Base-by-base conservation (phyloP, 1,140 invertebrate species). In the Meteorus sp. region DNA sequence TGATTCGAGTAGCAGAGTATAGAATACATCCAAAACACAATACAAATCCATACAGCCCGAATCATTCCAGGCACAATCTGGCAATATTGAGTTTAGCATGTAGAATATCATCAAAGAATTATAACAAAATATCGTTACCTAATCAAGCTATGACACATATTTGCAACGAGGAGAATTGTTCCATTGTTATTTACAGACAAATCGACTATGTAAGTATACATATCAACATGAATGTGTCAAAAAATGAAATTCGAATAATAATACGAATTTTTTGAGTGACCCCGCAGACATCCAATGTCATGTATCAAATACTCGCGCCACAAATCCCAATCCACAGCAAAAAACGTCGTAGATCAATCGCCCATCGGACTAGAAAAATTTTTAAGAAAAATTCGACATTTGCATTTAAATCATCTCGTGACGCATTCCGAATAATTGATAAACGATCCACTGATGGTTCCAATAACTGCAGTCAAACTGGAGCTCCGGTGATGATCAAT, bases 51-150 rank as follows among this genome's bases (percentile, higher is more conserved):
- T 45, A 54, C 5, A 29, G 57, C n/a, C 0, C 31, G 1, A n/a
- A 60, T 44, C 53, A 66, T 17, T 0, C 39, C 13, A 43, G 22
- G 3, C 62, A 68, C 27, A 63, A 70, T 25, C 2, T 70, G 11
- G 68, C 61, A 2, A 50, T 70, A 25, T 41, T 59, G 3, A 70
- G 62, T 53, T 55, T 70, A 13, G 47, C 51, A 31, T 70, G 68
- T 61, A 63, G 59, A 45, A 69, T 69, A 39, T 33, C 19, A 11
- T 50, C 35, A 8, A 35, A 20, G 8, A 64, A 66, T 43, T 63
- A 61, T 19, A 8, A 51, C 0, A 45, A 50, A 29, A 43, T 70
- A 45, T 17, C 54, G 31, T 47, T 70, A 17, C 68, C 68, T n/a
- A 31, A 15, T 6, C 3, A 33, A 19, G 51, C 63, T 3, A 47